Base-by-base conservation (phyloP, 2,113 vertebrate species). In the Sitta europaea region DNA sequence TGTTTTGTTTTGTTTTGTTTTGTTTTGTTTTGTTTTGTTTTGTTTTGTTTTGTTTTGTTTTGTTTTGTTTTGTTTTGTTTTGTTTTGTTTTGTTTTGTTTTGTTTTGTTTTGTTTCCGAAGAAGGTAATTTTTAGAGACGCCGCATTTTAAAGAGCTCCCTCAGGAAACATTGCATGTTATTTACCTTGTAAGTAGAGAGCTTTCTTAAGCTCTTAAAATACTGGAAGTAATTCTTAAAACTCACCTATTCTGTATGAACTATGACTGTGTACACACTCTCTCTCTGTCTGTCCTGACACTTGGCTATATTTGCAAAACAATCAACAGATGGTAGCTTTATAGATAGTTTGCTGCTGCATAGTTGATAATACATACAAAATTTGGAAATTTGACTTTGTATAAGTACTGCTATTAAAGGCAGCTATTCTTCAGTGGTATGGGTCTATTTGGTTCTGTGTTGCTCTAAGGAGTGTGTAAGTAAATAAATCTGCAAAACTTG, bases 181-280 rank as follows among this genome's bases (percentile, higher is more conserved):
- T 40, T 86, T 89, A 38, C 25, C 68, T 76, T 23, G 1, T n/a
- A 89, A 82, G 35, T 36, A 20, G 71, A 76, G 57, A 75, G 24
- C n/a, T 77, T 90, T 68, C 48, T 51, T 72, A 53, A 81, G 42
- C 38, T 79, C 27, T 86, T 45, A 36, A 82, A 85, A 51, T 45
- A 51, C 4, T 70, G 54, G 18, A 84, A 53, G 8, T 31, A 42
- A 20, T 86, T 84, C 19, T 57, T 63, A 43, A 61, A 96, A 21
- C 19, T 90, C 19, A 5, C 9, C 24, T 12, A 15, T 28, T 29
- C 5, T 65, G 0, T 51, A 31, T 63, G 40, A 81, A 19, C 40
- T 8, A 0, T 9, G 5, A 5, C 29, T 3, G 2, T 28, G 36
- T 51, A 17, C 6, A 3, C n/a, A 40, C 40, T 40, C 24, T 50